Conservation (phyloP, 2,797 vertebrate genomes). For the Paramormyrops hopkinsi region DNA sequence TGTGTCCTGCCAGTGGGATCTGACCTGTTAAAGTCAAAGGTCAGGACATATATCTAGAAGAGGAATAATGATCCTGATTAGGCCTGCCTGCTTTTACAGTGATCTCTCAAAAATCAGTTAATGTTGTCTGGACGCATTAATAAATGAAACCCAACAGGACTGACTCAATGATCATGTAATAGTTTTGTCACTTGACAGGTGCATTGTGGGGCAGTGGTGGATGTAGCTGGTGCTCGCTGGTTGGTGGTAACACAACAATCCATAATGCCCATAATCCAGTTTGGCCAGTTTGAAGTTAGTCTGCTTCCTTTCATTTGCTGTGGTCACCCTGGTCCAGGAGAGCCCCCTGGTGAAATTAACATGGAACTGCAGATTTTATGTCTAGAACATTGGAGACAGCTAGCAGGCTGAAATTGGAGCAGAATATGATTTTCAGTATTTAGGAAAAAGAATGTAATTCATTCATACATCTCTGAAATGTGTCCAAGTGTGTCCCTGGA, state of each 20-base stretch:
- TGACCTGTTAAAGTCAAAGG: not conserved
- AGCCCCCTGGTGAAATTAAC: not conserved
- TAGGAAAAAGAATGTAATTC: not conserved
- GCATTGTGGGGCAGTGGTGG: not conserved
- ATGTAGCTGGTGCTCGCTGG: not conserved
- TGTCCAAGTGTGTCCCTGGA: not conserved
- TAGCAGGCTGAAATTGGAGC: not conserved
- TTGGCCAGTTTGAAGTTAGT: not conserved
- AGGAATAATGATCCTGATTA: not conserved
- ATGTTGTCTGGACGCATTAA: not conserved
- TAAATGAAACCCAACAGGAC: not conserved
- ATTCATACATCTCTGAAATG: not conserved
- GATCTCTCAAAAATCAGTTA: not conserved
- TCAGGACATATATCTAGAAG: not conserved
- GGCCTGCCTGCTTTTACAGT: not conserved
- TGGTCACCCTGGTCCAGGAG: not conserved
- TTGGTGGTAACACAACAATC: not conserved
- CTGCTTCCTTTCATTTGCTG: not conserved
- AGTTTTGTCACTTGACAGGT: not conserved
- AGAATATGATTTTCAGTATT: not conserved
- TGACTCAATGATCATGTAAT: not conserved
- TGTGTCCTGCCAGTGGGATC: not conserved
- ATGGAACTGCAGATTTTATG: not conserved
- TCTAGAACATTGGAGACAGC: not conserved
- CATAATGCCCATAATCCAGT: not conserved